phyloP scores from a whole-genome alignment of 2,113 vertebrate species.

The Arvicanthis niloticus region DNA sequence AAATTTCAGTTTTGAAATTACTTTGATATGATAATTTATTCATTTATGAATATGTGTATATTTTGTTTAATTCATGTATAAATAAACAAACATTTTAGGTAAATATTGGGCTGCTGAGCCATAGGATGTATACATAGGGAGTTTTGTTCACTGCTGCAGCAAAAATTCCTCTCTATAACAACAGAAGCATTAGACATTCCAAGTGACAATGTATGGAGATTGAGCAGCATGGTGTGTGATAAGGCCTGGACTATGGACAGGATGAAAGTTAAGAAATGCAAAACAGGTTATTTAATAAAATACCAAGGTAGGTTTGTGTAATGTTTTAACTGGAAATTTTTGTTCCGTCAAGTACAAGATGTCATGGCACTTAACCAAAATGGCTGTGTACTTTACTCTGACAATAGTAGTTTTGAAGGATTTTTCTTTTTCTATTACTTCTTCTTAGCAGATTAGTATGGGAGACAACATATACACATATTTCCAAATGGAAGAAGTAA shows the following conservation, averaged over 20 bases:
- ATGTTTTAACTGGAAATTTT: conserved; percentile 30
- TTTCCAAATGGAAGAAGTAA: background rate
- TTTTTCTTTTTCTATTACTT: background rate
- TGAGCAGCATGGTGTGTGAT: background rate
- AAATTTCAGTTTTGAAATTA: background rate
- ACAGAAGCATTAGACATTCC: background rate
- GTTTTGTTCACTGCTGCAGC: background rate
- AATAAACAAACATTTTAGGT: background rate
- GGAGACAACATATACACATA: background rate
- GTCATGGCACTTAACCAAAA: background rate
- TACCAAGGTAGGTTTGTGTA: background rate
- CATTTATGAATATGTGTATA: background rate
- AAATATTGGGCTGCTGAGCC: background rate
- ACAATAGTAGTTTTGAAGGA: background rate
- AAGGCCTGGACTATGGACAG: background rate
- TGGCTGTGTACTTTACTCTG: background rate
- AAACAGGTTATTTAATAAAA: background rate
- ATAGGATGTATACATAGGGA: background rate
- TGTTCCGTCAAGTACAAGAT: background rate
- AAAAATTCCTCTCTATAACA: background rate
- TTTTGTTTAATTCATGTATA: background rate
- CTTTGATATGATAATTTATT: background rate
- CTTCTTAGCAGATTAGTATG: background rate
- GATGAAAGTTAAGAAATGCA: background rate
- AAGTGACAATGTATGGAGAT: background rate